phyloP scores from a whole-genome alignment of 2,797 vertebrate species.

The Anabacerthia variegaticeps region DNA sequence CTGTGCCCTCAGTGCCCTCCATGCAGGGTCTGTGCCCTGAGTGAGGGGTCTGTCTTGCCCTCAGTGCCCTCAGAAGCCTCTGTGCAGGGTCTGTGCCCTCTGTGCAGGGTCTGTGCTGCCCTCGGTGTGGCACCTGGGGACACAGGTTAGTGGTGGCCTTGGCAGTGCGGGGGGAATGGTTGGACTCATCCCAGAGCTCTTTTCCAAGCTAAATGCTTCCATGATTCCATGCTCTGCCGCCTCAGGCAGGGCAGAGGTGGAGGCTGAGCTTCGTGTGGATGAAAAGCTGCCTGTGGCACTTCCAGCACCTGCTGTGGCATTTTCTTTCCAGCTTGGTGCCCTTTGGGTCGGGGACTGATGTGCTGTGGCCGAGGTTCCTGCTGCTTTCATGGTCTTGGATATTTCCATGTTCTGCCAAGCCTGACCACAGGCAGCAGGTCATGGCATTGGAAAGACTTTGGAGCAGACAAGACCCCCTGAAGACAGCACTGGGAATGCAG shows the following conservation, averaged over 20 bases:
- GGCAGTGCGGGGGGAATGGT: background rate
- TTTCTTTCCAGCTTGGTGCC: background rate
- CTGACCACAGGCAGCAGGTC: background rate
- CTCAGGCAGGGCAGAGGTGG: background rate
- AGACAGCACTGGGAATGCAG: background rate
- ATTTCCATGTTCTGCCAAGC: background rate
- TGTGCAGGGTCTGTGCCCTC: too few relatives aligned
- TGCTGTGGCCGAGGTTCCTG: background rate
- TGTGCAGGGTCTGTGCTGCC: too few relatives aligned
- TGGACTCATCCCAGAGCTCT: background rate
- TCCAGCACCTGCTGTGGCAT: background rate
- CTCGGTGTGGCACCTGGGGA: background rate
- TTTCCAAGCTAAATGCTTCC: background rate
- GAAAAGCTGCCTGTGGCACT: background rate
- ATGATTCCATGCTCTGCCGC: background rate
- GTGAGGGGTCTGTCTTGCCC: too few relatives aligned
- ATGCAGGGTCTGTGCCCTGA: too few relatives aligned
- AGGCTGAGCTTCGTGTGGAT: rapidly evolving
- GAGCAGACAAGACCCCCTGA: background rate
- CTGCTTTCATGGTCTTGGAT: background rate
- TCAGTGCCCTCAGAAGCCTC: too few relatives aligned
- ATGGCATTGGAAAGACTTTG: background rate
- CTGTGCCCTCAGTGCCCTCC: too few relatives aligned
- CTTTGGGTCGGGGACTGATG: rapidly evolving
- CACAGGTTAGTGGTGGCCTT: background rate